phyloP scores from a whole-genome alignment of 2,113 vertebrate species.

The Butorides virescens region DNA sequence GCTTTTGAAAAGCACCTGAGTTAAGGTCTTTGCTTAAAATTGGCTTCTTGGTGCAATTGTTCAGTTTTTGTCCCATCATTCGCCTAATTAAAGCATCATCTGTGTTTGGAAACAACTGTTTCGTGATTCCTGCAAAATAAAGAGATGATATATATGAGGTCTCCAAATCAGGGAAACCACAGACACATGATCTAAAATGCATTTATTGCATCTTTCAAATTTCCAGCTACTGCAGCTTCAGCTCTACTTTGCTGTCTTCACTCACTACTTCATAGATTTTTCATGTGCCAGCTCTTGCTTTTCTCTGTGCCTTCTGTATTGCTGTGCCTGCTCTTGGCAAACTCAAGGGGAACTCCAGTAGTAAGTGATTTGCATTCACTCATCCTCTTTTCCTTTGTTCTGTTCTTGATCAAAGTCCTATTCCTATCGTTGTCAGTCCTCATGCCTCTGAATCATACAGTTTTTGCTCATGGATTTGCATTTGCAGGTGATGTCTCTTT shows the following conservation, averaged over 20 bases:
- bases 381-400: not conserved
- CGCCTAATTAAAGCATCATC: conserved; percentile 76
- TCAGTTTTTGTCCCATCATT: conserved; percentile 81
- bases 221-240: not conserved
- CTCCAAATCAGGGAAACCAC: not conserved
- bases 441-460: not conserved
- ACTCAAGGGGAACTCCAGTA: not conserved
- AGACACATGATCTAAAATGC: not conserved
- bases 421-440: not conserved
- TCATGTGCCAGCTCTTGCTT: not conserved
- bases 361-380: not conserved
- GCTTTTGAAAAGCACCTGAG: conserved; percentile 73
- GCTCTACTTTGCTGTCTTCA: not conserved
- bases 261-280: not conserved
- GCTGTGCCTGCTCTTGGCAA: not conserved
- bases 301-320: not conserved
- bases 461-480: not conserved
- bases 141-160: not conserved
- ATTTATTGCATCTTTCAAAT: not conserved
- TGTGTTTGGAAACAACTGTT: conserved; percentile 76
- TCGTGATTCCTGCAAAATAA: conserved; percentile 73
- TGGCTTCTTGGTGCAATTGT: conserved; percentile 80
- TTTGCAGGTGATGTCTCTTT: not conserved
- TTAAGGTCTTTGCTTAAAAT: conserved; percentile 73
- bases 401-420: not conserved